Base-by-base conservation (phyloP, 2,888 invertebrate genomes). In the Protonemura montana region DNA sequence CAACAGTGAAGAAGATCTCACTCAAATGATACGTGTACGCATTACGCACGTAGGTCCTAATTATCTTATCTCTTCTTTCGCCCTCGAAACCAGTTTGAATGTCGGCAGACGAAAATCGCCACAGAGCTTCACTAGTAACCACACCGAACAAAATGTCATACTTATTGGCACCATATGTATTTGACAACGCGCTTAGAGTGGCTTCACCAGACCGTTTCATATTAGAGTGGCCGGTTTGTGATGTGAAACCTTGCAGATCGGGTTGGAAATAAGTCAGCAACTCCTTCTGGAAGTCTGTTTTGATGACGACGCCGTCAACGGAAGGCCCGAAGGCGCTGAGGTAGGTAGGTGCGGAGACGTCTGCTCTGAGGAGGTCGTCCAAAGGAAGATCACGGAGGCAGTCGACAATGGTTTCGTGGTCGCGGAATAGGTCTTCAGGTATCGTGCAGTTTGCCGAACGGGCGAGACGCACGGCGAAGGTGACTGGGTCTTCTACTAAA, bases 1-100 rank as follows among this genome's bases (percentile, higher is more conserved):
- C 96, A 89, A 98, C 96, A 89, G 99, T 98, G 91, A 97, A 97
- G 93, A 98, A 98, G 90, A 99, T 98, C 92, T 99, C 98, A 90
- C 97, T 98, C 89, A 98, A 93, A 91, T 99, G 99, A 92, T 97
- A 98, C 88, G 96, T 96, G 92, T 97, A 99, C 42, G 98, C 96
- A 92, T 99, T 98, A 87, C 98, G 94, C 86, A 99, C 98, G 91
- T 98, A 97, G 59, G 98, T 97, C 90, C 98, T 94, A 35, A 91
- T 88, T 59, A 98, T 97, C 90, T 96, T 95, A 92, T 97, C 97
- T 86, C 97, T 93, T 88, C 97, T 94, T 89, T 97, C 97, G 87
- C 97, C 96, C 90, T 97, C 97, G 90, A 97, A 97, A 41, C 97
- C 97, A 28, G 89, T 89, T 89, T 95, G 95, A 89, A 96, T 95